phyloP scores from a whole-genome alignment of 2,113 vertebrate species.

The Heteronetta atricapilla region DNA sequence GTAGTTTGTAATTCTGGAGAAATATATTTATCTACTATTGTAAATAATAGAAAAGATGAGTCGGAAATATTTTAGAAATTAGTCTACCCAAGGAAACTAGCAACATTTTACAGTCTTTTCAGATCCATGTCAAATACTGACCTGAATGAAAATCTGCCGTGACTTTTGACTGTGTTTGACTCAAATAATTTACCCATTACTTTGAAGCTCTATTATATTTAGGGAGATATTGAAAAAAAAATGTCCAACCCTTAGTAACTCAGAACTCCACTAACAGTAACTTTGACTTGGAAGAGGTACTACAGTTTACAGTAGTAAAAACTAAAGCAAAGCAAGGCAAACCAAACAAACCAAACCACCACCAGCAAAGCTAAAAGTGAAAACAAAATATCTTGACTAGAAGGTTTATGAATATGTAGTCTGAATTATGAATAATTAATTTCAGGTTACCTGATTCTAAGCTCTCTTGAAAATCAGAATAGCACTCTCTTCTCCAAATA shows the following conservation, averaged over 20 bases:
- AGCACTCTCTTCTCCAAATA: neutral
- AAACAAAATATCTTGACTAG: neutral
- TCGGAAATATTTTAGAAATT: neutral
- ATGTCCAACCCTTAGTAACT: neutral
- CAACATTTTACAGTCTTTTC: neutral
- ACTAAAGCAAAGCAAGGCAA: too few relatives aligned
- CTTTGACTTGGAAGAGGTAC: neutral
- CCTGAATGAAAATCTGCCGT: neutral
- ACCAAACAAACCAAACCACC: too few relatives aligned
- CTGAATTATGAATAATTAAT: neutral
- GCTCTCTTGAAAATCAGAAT: neutral
- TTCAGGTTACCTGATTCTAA: neutral
- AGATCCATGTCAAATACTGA: neutral
- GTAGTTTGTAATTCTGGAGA: neutral
- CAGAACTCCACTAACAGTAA: neutral
- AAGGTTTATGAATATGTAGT: neutral
- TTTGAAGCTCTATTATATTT: neutral
- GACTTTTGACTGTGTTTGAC: neutral
- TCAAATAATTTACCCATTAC: neutral
- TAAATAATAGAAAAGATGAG: neutral
- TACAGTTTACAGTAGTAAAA: neutral
- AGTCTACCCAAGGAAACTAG: neutral
- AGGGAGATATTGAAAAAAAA: neutral
- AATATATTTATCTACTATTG: neutral
- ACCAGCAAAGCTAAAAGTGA: too few relatives aligned